Conservation (phyloP, 2,113 vertebrate species). For the Meles meles region DNA sequence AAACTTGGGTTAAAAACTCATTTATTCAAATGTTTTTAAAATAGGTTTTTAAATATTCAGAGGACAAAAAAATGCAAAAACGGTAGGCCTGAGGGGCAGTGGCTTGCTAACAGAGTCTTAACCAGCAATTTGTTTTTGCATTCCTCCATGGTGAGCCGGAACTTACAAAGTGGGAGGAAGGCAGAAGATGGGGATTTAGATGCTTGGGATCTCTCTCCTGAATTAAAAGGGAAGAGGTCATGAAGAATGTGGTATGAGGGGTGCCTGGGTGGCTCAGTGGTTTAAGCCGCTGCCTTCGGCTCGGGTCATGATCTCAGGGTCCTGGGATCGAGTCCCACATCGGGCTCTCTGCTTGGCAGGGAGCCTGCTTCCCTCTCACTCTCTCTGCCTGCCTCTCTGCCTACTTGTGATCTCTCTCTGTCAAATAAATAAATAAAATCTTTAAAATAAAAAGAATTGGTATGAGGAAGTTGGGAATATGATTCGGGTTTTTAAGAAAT, state of each 20-base stretch:
- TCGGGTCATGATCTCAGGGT: too few relatives aligned
- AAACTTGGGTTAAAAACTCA: neutral
- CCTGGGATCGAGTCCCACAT: too few relatives aligned
- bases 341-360: too few relatives aligned
- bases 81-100: neutral
- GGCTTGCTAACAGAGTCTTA: neutral
- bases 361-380: too few relatives aligned
- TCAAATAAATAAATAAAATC: too few relatives aligned
- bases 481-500: neutral
- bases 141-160: neutral
- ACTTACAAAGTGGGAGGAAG: neutral
- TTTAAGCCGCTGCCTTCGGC: too few relatives aligned
- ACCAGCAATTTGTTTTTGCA: neutral
- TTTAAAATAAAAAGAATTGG: too few relatives aligned
- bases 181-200: neutral
- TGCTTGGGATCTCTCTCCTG: neutral
- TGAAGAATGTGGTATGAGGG: neutral
- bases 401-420: too few relatives aligned
- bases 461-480: neutral
- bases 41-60: slow-evolving; percentile 19
- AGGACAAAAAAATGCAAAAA: neutral
- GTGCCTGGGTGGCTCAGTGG: too few relatives aligned
- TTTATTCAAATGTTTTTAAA: slow-evolving; percentile 9
- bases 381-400: too few relatives aligned
- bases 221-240: neutral